Evolutionary conservation across 2,888 invertebrate species (phyloP), one percentile per base, ranked within the genome.

Genomic region (Acronicta aceris): DNA sequence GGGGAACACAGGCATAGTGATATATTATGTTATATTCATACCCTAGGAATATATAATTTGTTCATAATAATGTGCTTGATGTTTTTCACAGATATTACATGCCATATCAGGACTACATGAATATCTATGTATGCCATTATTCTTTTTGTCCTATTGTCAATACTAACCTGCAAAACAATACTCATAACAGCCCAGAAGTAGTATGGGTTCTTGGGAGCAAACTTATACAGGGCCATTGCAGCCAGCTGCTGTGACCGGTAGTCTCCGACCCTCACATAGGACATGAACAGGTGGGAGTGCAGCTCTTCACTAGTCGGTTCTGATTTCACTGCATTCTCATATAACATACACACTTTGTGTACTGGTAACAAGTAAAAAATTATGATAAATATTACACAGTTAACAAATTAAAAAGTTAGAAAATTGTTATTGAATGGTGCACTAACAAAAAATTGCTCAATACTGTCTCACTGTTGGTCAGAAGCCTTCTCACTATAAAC

Each of bases 161-260:
- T n/a, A 38, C 38, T 38, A 38, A 98, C 98, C 96, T 99, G 99
- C 95, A 99, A 96, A 21, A 99, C 97, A 76, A 98, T 96, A 87
- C 99, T 99, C 98, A 99, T 99, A 10, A 99, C 97, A 17, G 98
- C 98, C 99, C 99, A 99, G 89, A 98, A 99, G 88, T 99, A 99
- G 88, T 99, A 99, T 0, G 99, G 99, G 88, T 98, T 98, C 89
- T 99, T 99, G 3, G 98, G 97, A 81, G 97, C 97, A 58, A 98
- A 95, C 94, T 98, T 99, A 92, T 98, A 99, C 38, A 99, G 94
- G 12, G 96, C 96, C 95, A 99, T 96, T 0, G 99, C 99, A 0
- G 97, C 96, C 69, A 97, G 96, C 84, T 99, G 98, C 88, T 99
- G 99, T 9, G 97, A 96, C 84, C 98, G 97, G 85, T 97, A 98